Percentiles rank a stretch among this genome's conserved stretches.
Evolutionary conservation across 2,888 invertebrate species (phyloP).

Genomic region (Orthonychiurus folsomi): DNA sequence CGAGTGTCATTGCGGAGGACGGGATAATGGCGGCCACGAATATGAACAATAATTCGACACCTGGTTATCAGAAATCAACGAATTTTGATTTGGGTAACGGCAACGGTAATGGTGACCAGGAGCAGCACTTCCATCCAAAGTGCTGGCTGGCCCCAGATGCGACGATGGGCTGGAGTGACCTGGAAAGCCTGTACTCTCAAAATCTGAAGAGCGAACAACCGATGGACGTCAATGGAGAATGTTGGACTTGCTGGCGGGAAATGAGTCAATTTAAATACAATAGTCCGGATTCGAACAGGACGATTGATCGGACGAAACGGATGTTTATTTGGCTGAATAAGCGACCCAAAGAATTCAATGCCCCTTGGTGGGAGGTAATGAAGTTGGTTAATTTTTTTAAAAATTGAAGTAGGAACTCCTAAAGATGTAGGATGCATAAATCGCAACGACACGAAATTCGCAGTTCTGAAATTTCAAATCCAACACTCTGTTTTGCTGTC

Average conservation of each 20-base stretch:
- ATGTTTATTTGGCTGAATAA: conserved; percentile 40
- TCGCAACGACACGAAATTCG: too few species aligned
- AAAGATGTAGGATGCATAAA: not conserved
- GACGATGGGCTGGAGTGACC: conserved; percentile 37
- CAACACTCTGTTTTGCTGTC: too few species aligned
- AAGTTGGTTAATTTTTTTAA: too few species aligned
- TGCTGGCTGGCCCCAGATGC: conserved; percentile 36
- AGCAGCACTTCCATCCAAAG: conserved; percentile 34
- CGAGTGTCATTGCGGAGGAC: not conserved
- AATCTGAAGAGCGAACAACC: conserved; percentile 32
- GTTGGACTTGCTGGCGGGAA: conserved; percentile 38
- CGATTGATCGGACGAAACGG: conserved; percentile 36
- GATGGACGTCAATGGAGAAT: conserved; percentile 29
- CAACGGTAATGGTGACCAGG: conserved; percentile 11
- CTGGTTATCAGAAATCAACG: not conserved
- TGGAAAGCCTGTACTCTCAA: conserved; percentile 37
- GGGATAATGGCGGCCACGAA: not conserved
- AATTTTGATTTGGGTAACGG: too few species aligned
- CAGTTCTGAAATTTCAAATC: too few species aligned
- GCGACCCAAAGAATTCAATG: conserved; percentile 36
- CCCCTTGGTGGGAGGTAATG: conserved; percentile 40
- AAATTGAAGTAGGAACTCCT: not conserved
- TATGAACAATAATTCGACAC: not conserved
- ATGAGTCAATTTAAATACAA: conserved; percentile 31
- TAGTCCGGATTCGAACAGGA: conserved; percentile 28